Conservation (phyloP, 2,888 invertebrate species). For the Emmelina monodactyla region DNA sequence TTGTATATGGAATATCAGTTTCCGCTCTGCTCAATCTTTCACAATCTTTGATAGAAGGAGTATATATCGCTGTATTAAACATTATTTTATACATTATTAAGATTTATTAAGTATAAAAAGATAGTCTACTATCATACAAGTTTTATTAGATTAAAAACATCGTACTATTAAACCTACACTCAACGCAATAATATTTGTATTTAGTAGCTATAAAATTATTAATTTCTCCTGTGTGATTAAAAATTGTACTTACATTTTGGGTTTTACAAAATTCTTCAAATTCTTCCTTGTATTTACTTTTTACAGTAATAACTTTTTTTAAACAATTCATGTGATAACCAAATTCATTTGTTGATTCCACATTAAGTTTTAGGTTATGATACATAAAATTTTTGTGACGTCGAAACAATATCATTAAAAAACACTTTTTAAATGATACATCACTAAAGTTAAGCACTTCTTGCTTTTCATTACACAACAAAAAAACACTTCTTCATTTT, state of each 20-base stretch:
- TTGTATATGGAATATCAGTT: conserved; percentile 14
- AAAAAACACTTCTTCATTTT: too few relatives aligned
- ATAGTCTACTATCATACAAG: too few relatives aligned
- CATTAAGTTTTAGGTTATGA: background rate
- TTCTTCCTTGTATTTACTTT: conserved; percentile 2
- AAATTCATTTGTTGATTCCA: conserved; percentile 3
- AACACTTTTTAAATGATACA: conserved; percentile 1
- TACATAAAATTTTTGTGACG: conserved; percentile 1
- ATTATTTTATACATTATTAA: too few relatives aligned
- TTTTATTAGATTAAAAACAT: too few relatives aligned
- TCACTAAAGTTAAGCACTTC: background rate
- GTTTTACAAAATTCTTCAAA: conserved; percentile 3
- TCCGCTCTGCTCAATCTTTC: conserved; percentile 15
- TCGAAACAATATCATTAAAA: background rate
- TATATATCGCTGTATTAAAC: too few relatives aligned
- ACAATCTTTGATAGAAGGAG: conserved; percentile 15
- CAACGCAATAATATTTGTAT: too few relatives aligned
- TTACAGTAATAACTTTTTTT: conserved; percentile 2
- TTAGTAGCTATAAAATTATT: too few relatives aligned
- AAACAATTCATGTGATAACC: conserved; percentile 3
- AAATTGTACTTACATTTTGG: conserved; percentile 1
- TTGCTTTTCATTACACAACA: too few relatives aligned
- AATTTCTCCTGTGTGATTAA: too few relatives aligned
- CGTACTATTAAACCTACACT: too few relatives aligned
- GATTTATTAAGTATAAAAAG: too few relatives aligned